Evolutionary conservation across 1,140 invertebrate genomes (phyloP).

Genomic region (Apocrypta bakeri): DNA sequence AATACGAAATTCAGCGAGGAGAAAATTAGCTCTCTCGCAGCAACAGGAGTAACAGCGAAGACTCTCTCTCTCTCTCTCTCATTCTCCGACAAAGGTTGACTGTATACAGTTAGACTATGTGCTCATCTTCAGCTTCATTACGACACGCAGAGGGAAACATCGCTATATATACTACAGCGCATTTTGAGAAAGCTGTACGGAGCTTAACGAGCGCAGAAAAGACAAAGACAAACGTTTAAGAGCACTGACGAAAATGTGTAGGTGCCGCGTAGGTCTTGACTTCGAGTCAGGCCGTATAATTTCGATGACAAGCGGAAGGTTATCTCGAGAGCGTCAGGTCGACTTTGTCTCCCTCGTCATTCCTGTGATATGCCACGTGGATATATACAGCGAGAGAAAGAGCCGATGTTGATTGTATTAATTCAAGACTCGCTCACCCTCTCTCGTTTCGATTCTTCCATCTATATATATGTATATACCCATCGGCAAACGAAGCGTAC

Average conservation of each 20-base stretch:
- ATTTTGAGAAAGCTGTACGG: not conserved
- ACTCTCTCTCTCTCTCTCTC: not conserved
- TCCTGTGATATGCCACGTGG: conserved; percentile 32
- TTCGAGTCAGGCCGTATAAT: conserved; percentile 55
- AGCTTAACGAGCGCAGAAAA: not conserved
- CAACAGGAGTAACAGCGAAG: not conserved
- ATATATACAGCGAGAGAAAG: conserved; percentile 45
- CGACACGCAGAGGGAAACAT: not conserved
- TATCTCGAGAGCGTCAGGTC: conserved; percentile 54
- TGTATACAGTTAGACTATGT: not conserved
- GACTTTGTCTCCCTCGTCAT: conserved; percentile 50
- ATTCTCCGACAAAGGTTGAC: not conserved
- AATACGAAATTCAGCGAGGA: conserved; percentile 1
- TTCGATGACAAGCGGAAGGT: conserved; percentile 63
- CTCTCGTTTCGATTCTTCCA: conserved; percentile 59
- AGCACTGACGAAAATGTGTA: not conserved
- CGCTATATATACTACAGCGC: too few species aligned
- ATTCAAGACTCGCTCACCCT: conserved; percentile 65
- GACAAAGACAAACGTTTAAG: not conserved
- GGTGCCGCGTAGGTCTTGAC: not conserved
- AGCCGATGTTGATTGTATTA: conserved; percentile 67
- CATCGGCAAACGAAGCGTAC: conserved; percentile 72
- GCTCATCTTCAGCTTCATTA: conserved; percentile 7
- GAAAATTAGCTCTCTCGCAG: conserved; percentile 40
- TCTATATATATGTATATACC: conserved; percentile 27